These are phyloP conservation scores for Gymnobelideus leadbeateri DNA, from an alignment of 2,113 vertebrate genomes.

Conservation along the genomic window DNA sequence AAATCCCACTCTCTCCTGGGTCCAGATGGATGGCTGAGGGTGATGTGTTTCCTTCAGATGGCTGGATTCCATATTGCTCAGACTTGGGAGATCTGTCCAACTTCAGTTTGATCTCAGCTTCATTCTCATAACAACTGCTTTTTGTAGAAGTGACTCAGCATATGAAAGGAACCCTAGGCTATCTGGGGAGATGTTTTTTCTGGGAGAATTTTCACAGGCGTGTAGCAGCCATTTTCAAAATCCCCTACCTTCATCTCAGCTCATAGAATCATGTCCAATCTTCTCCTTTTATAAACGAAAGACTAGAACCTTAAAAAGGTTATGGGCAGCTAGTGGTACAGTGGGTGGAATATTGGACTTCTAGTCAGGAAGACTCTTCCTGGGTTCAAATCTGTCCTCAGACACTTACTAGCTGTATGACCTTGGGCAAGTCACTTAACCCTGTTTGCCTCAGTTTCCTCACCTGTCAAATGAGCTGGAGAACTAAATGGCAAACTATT, in stretches of 20 bases:
- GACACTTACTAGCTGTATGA: not conserved
- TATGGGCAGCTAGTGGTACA: not conserved
- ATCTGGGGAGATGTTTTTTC: not conserved
- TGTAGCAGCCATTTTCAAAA: not conserved
- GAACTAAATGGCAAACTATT: not conserved
- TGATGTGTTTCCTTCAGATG: slow-evolving; percentile 16
- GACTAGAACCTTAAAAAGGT: not conserved
- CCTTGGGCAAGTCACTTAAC: not conserved
- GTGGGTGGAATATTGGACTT: not conserved
- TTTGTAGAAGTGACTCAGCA: slow-evolving; percentile 51
- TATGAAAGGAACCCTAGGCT: slow-evolving; percentile 21
- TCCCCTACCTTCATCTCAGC: not conserved
- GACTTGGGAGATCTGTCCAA: slow-evolving; percentile 14
- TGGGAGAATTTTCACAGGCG: not conserved
- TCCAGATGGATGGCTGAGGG: not conserved
- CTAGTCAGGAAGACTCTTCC: not conserved
- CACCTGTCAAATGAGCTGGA: not conserved
- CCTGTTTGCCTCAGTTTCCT: not conserved
- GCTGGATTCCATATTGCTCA: slow-evolving; percentile 15
- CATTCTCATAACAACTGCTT: slow-evolving; percentile 18
- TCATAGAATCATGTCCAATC: not conserved
- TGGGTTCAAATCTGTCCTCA: not conserved
- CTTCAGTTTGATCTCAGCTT: slow-evolving; percentile 58
- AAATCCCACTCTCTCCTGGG: slow-evolving; percentile 28
- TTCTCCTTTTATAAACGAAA: not conserved